Evolutionary conservation across 30 jellyfish, hydroid and myxozoan genomes (phyloP).

Genomic region (Phacellophora camtschatica): DNA sequence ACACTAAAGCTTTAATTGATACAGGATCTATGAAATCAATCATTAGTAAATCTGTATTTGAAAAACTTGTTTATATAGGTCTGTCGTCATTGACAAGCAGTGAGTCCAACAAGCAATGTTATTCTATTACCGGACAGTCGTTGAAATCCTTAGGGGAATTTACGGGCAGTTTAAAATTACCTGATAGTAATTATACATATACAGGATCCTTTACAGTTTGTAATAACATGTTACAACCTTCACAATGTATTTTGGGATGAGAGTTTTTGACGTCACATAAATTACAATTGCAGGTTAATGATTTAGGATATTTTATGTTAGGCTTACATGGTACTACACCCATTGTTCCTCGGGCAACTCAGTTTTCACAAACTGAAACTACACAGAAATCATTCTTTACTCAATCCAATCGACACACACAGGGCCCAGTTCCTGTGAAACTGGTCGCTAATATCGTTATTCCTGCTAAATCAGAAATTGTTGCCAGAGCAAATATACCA

Average conservation of each 20-base stretch:
- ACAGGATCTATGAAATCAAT: background rate
- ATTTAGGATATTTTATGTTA: background rate
- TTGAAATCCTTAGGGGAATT: too few species aligned
- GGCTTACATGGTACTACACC: background rate
- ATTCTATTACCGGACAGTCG: too few species aligned
- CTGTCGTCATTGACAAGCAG: too few species aligned
- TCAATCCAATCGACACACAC: background rate
- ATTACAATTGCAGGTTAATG: background rate
- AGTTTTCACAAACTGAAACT: background rate
- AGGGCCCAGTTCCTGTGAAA: too few species aligned
- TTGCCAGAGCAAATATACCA: background rate
- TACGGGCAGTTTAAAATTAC: too few species aligned
- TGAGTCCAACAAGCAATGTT: too few species aligned
- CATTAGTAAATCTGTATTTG: background rate
- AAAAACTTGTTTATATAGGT: too few species aligned
- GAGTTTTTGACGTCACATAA: background rate
- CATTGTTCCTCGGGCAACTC: background rate
- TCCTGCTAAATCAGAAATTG: background rate
- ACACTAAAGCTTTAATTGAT: background rate
- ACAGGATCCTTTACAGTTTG: too few species aligned
- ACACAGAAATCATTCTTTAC: background rate
- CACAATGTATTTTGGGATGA: too few species aligned
- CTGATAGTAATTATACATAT: too few species aligned
- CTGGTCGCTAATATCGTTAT: background rate
- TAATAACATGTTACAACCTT: too few species aligned